Conservation (phyloP, 2,113 vertebrate genomes). For the Scortum barcoo region DNA sequence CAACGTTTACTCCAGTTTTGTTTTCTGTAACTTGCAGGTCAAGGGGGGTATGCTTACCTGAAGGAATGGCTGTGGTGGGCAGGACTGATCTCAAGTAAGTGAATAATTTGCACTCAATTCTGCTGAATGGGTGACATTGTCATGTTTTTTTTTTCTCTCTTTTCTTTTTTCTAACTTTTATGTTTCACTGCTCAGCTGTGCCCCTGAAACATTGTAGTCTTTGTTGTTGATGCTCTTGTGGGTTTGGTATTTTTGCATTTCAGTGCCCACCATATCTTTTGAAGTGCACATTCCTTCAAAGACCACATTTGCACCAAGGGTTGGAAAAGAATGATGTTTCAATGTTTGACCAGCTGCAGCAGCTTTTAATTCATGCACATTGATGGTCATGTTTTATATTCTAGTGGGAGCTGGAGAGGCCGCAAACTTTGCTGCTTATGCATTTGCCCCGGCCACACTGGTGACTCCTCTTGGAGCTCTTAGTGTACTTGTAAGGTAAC, state of each 20-base stretch:
- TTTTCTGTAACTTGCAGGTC: constrained; percentile 77
- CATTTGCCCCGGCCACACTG: constrained; percentile 89
- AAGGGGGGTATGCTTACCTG: constrained; percentile 89
- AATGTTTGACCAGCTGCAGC: constrained; percentile 4
- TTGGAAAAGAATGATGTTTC: constrained; percentile 3
- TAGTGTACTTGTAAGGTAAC: constrained; percentile 90
- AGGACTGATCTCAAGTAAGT: constrained; percentile 91
- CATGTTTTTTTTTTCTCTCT: background rate
- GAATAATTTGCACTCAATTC: background rate
- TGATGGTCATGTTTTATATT: constrained; percentile 52
- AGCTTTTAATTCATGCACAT: background rate
- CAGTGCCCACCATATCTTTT: constrained; percentile 27
- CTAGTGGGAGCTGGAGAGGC: constrained; percentile 89
- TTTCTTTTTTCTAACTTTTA: background rate
- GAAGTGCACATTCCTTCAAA: constrained; percentile 46
- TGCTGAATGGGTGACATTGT: background rate
- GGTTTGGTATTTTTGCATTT: constrained; percentile 59
- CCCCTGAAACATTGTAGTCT: constrained; percentile 50
- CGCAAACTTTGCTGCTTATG: constrained; percentile 90
- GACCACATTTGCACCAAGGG: constrained; percentile 60
- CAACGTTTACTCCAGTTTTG: background rate
- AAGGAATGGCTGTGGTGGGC: constrained; percentile 92
- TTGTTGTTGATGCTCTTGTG: constrained; percentile 66
- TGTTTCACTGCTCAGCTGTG: background rate
- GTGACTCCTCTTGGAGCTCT: constrained; percentile 90